These are phyloP conservation scores for Theropithecus gelada DNA, from an alignment of 2,113 vertebrate species.

Conservation along the genomic window DNA sequence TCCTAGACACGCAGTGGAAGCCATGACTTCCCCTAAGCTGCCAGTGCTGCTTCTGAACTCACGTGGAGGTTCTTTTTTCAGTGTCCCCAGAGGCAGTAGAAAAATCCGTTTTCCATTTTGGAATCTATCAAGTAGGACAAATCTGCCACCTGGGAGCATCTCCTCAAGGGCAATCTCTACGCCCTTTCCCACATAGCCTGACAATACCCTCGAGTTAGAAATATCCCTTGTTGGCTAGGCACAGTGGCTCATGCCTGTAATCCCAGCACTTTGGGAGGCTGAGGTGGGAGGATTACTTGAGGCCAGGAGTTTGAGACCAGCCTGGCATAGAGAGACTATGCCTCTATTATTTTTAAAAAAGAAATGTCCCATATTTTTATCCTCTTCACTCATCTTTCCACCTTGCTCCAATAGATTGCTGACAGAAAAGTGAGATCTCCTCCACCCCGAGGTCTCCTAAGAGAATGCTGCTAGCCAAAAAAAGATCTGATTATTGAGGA, in stretches of 20 bases:
- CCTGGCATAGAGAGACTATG: too few relatives aligned
- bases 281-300: too few relatives aligned
- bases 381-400: neutral
- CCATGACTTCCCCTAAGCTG: neutral
- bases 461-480: neutral
- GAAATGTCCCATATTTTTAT: neutral
- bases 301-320: too few relatives aligned
- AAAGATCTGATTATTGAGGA: neutral
- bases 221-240: neutral
- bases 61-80: neutral
- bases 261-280: too few relatives aligned
- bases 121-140: conserved; percentile 28
- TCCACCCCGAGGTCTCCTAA: neutral
- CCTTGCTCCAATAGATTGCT: neutral
- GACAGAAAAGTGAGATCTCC: neutral
- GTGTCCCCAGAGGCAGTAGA: neutral
- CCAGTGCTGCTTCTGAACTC: neutral
- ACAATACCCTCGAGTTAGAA: neutral
- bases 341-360: too few relatives aligned
- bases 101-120: neutral
- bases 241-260: too few relatives aligned
- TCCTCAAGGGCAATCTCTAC: neutral
- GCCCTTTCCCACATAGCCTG: neutral
- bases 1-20: neutral
- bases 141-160: neutral